These are phyloP conservation scores for Philopotamus ludificatus DNA, from an alignment of 1,140 invertebrate genomes.

Conservation along the genomic window DNA sequence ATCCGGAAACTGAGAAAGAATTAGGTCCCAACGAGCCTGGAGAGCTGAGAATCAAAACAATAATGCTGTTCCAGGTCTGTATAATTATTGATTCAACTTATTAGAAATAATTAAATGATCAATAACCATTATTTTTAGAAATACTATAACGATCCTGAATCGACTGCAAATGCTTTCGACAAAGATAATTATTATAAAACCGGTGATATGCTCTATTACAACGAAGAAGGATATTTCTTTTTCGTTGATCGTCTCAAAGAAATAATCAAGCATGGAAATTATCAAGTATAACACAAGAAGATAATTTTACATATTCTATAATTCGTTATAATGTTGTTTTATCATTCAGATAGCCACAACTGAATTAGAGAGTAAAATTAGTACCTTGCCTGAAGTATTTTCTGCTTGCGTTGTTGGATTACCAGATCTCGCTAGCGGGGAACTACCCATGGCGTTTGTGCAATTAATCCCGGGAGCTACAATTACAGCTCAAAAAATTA, in stretches of 20 bases:
- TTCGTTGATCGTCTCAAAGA: slow-evolving; percentile 73
- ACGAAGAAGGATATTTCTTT: slow-evolving; percentile 64
- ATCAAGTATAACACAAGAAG: slow-evolving; percentile 27
- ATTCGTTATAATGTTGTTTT: not conserved
- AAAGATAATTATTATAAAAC: slow-evolving; percentile 64
- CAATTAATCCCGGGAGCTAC: slow-evolving; percentile 46
- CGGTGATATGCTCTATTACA: slow-evolving; percentile 69
- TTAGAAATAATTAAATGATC: too few relatives aligned
- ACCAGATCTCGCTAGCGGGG: slow-evolving; percentile 56
- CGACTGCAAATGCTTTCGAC: slow-evolving; percentile 47
- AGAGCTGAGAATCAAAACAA: slow-evolving; percentile 46
- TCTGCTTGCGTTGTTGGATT: slow-evolving; percentile 67
- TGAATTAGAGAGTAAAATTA: not conserved
- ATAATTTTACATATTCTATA: too few relatives aligned
- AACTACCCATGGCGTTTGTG: slow-evolving; percentile 58
- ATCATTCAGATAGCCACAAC: not conserved
- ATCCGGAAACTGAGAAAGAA: slow-evolving; percentile 44
- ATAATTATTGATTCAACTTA: not conserved
- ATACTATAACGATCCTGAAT: slow-evolving; percentile 38
- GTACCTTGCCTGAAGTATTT: slow-evolving; percentile 49
- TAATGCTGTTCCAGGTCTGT: not conserved
- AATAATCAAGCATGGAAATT: slow-evolving; percentile 66
- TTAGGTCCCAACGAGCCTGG: slow-evolving; percentile 46
- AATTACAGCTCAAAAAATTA: slow-evolving; percentile 45
- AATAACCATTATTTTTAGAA: slow-evolving; percentile 16